Evolutionary conservation across 2,113 vertebrate genomes (phyloP), one percentile per base, ranked within the genome.

Genomic region (Stigmatopora nigra): DNA sequence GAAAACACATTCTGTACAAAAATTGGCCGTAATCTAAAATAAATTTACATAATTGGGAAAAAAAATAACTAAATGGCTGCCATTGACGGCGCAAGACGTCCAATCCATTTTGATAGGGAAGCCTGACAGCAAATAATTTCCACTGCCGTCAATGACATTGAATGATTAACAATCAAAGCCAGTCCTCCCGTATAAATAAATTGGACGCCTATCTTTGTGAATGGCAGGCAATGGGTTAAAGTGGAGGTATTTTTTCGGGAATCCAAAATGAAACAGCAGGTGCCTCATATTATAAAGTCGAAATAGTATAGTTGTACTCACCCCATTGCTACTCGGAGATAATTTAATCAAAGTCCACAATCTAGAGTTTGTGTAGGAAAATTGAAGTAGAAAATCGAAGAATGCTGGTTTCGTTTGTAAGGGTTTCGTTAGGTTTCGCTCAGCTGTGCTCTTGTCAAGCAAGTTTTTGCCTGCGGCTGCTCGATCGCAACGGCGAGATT

Each of bases 301-400:
- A 64, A 45, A 67, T 78, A 25, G 45, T 4, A 31, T 31, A n/a
- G n/a, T 41, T 4, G 45, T 84, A 90, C 89, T 89, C 86, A 89
- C 75, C 89, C 87, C 83, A 92, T 90, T 75, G 85, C 89, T 80
- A 60, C 36, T 41, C 17, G 35, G 17, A n/a, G 36, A 41, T 60
- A 44, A 19, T 44, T 2, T 17, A 60, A 5, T 47, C 64, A 80
- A 84, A 81, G 79, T 89, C 90, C 89, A 48, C 78, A 79, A 68
- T 55, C 63, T 41, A 60, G 58, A 59, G 31, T 38, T n/a, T n/a
- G n/a, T n/a, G n/a, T n/a, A n/a, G n/a, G n/a, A n/a, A n/a, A n/a
- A n/a, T n/a, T n/a, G n/a, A n/a, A 41, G 61, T 79, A 77, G 69
- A 75, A 81, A 83, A 86, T 74, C 36, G 61, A 79, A 78, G 76